These are phyloP conservation scores for Capreolus pygargus DNA, from an alignment of 2,113 vertebrate species.

Conservation along the genomic window DNA sequence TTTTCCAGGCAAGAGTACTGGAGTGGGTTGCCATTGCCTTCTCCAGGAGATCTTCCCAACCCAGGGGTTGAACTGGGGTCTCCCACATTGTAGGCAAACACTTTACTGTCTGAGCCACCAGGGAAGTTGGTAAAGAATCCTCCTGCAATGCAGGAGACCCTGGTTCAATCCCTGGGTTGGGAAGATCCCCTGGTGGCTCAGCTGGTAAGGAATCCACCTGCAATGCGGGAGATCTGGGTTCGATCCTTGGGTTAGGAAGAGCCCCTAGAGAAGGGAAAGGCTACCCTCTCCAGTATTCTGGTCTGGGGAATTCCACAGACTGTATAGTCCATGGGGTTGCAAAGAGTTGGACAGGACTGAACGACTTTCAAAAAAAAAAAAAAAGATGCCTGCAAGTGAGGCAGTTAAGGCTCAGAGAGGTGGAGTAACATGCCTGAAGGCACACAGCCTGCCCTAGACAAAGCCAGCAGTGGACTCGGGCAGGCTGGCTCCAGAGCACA, in stretches of 20 bases:
- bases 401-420: neutral
- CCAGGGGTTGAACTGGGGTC: too few species aligned
- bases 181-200: neutral
- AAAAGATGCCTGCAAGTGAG: neutral
- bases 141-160: neutral
- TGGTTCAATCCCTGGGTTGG: accelerated
- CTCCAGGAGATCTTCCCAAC: too few species aligned
- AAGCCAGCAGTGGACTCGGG: neutral
- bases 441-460: neutral
- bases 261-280: neutral
- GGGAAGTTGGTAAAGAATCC: neutral
- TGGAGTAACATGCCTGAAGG: neutral
- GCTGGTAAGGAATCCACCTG: neutral
- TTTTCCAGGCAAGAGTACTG: too few species aligned
- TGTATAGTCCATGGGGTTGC: neutral
- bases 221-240: accelerated
- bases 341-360: neutral
- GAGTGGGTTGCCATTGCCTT: too few species aligned
- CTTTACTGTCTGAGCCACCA: too few species aligned
- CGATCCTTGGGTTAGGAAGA: neutral
- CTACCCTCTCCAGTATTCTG: neutral
- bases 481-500: neutral
- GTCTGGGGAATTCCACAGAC: neutral
- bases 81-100: too few species aligned
- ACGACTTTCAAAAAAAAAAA: neutral